These are phyloP conservation scores for Tipula confusa DNA, from an alignment of 2,888 invertebrate genomes.

Conservation along the genomic window DNA sequence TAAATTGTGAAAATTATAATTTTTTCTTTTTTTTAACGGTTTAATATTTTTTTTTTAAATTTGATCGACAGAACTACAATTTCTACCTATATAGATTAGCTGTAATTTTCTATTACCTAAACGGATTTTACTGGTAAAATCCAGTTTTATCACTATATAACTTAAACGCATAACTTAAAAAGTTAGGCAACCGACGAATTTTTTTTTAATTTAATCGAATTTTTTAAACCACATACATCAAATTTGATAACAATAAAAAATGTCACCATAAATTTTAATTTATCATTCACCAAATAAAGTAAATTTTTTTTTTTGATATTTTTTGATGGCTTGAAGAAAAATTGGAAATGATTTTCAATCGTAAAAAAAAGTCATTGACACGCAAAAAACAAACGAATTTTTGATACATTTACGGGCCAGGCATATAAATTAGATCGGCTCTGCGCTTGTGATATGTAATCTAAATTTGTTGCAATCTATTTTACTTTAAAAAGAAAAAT, in stretches of 20 bases:
- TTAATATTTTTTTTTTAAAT: too few relatives aligned
- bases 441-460: neutral
- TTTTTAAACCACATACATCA: neutral
- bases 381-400: too few relatives aligned
- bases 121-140: too few relatives aligned
- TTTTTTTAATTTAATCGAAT: neutral
- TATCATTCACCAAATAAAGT: neutral
- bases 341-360: slow-evolving; percentile 3
- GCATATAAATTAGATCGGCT: too few relatives aligned
- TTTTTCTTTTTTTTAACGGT: too few relatives aligned
- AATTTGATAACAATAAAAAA: neutral
- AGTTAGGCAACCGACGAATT: neutral
- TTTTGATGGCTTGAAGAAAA: neutral
- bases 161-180: too few relatives aligned
- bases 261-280: slow-evolving; percentile 20
- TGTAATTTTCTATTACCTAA: too few relatives aligned
- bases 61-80: too few relatives aligned
- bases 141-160: too few relatives aligned
- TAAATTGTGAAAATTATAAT: too few relatives aligned
- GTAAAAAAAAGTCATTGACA: slow-evolving; percentile 16
- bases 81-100: too few relatives aligned
- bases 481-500: neutral
- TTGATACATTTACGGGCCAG: too few relatives aligned
- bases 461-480: slow-evolving; percentile 16
- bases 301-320: neutral